Base-by-base conservation (phyloP, 2,113 vertebrate species). In the Numida meleagris region DNA sequence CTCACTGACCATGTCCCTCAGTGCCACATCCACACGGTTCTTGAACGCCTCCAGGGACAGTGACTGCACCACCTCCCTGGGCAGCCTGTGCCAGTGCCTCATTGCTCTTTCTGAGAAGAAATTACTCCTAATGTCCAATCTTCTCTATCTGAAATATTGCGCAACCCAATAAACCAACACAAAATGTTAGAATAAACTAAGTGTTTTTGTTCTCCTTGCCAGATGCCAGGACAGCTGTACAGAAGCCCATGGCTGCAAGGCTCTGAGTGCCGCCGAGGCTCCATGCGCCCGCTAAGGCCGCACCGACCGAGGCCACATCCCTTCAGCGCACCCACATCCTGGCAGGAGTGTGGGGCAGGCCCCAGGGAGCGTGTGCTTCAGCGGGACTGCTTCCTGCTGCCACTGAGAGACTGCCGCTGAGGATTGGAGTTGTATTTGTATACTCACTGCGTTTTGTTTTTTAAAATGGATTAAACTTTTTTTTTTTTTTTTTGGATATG, bases 141-240 rank as follows among this genome's bases (percentile, higher is more conserved):
- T 36, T 43, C 34, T 38, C 50, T 29, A 27, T 33, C 50, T 46
- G 36, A 38, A 33, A 23, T 43, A 12, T 27, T 3, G 2, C 43
- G 25, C 62, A 75, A 58, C 14, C 9, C 36, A 25, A 1, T 27
- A 86, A 40, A 16, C 4, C 38, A 13, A 40, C n/a, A n/a, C n/a
- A n/a, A n/a, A n/a, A n/a, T n/a, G n/a, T n/a, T n/a, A n/a, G n/a
- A n/a, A n/a, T n/a, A n/a, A n/a, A n/a, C n/a, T 34, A 65, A 83
- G 8, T 46, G 8, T 48, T 23, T 76, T n/a, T 50, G 8, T 90
- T n/a, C 15, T 25, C 33, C 25, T 12, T 17, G 27, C 29, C 70
- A 98, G 98, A 96, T 14, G 87, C 97, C 75, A 96, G 94, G 91
- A 96, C 58, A 38, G 93, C 97, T 33, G 79, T 97, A 90, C 96